Percentiles rank a stretch among this genome's conserved stretches.
These are phyloP conservation scores for Atherinomorus stipes DNA, from an alignment of 2,113 vertebrate genomes.

Conservation along the genomic window DNA sequence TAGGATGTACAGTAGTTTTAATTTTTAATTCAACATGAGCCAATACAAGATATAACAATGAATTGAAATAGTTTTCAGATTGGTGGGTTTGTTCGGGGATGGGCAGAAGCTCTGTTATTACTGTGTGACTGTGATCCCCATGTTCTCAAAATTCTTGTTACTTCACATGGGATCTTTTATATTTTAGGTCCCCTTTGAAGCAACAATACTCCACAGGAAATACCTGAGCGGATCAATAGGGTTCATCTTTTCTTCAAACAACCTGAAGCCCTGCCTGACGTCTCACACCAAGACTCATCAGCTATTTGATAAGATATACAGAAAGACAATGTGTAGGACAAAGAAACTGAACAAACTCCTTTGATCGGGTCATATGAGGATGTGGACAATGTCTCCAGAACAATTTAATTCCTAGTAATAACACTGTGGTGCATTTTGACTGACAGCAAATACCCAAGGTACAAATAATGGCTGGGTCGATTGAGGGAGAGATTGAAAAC, in stretches of 20 bases:
- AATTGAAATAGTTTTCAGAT: conserved; percentile 22
- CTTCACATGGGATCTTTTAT: conserved; percentile 45
- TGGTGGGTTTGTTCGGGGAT: conserved; percentile 17
- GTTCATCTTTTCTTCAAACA: conserved; percentile 36
- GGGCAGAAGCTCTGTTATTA: conserved; percentile 33
- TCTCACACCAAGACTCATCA: conserved; percentile 15
- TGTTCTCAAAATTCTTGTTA: background rate
- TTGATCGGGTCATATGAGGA: conserved; percentile 17
- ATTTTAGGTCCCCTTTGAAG: conserved; percentile 40
- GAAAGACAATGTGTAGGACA: conserved; percentile 9
- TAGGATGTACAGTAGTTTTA: no score
- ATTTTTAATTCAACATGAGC: conserved; percentile 23
- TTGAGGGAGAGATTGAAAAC: background rate
- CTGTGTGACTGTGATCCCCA: conserved; percentile 24
- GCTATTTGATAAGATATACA: conserved; percentile 35
- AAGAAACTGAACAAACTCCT: background rate
- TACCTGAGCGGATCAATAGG: conserved; percentile 33
- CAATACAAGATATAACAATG: conserved; percentile 25
- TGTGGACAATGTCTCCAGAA: conserved; percentile 11
- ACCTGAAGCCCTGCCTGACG: conserved; percentile 29
- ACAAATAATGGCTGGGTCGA: background rate
- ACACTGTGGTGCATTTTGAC: background rate
- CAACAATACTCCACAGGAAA: conserved; percentile 8
- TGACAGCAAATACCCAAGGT: background rate
- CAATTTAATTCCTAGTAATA: conserved; percentile 3